Base-by-base conservation (phyloP, 1,140 invertebrate species). In the Lasioglossum albipes region DNA sequence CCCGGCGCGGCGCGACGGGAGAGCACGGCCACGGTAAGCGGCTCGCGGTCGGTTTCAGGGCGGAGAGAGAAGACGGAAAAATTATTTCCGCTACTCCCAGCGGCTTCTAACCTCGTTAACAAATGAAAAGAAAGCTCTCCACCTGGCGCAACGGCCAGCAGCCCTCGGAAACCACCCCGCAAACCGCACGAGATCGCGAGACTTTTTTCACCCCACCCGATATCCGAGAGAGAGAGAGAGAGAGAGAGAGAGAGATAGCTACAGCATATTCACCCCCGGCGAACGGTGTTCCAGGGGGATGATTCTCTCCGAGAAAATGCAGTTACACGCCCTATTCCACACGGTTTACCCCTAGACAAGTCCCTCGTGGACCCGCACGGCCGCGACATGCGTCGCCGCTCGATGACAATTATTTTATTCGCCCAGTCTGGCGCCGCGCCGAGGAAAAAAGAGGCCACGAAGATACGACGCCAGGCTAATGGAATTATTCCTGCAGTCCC, bases 251-350 rank as follows among this genome's bases (percentile, higher is more conserved):
- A 27, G 0, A 27, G 27, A 27, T 27, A 27, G 45, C 13, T 2
- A 12, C 45, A 13, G 45, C 45, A 49, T 49, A 49, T 49, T 49
- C 45, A 49, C 10, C 45, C 10, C 45, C 36, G 45, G 45, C 45
- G 45, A 12, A 49, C 45, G 12, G 42, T 20, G 42, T 20, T 49
- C 78, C 49, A 9, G 9, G 20, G 78, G 72, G 54, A 75, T n/a
- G 41, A 42, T 18, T 41, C 16, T 66, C 77, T 22, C 36, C 16
- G 72, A 80, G 78, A 80, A 80, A 80, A 80, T 68, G 78, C 45
- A 75, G 72, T 80, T 80, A 80, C 78, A 80, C 72, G 72, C 64
- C 72, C 78, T 68, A n/a, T 80, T 80, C 72, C 78, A 80, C 78
- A 62, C 65, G 78, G 78, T 80, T 75, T 80, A 68, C 65, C 72